Evolutionary conservation across 2,797 vertebrate genomes (phyloP), one percentile per base, ranked within the genome.

Genomic region (Syndactyla subalaris): DNA sequence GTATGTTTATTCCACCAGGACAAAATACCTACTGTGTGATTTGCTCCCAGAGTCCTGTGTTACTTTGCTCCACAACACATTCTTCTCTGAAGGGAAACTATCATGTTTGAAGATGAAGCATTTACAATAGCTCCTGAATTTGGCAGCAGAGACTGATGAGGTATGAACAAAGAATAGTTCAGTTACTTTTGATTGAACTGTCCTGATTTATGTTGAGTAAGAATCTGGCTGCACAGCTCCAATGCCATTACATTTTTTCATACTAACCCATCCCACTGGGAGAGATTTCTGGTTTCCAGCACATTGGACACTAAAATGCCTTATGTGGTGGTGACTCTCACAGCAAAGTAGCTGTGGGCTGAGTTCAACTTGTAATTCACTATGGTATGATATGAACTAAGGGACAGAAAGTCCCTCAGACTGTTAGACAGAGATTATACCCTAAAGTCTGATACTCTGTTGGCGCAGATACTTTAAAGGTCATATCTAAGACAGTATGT

Each of bases 381-480:
- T 12, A 6, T 10, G 12, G 22, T 29, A 6, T 12, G 17, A 45
- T 76, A 92, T 39, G 65, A 85, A 93, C 54, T 48, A 55, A 92
- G 85, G 67, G 72, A 90, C 71, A 92, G 65, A 93, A 75, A 95
- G 72, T 65, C 26, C 39, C 52, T 32, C 39, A 29, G 61, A 79
- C 72, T 92, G 20, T 73, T 46, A 73, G 55, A 9, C 39, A 55
- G 63, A 66, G 61, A 73, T 83, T 72, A 38, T 61, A 87, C 77
- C 85, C 59, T 81, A 36, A 91, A 94, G 54, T 30, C 65, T 83
- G 74, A 70, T 74, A 80, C 36, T 88, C 83, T 52, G 43, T 54
- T 72, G 29, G 68, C 94, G 75, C 62, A 95, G 95, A 93, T 89
- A 75, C 91, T 95, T 91, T 85, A 92, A 96, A 96, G 76, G 79